Base-by-base conservation (phyloP, 2,113 vertebrate species). In the Noturus placidus region DNA sequence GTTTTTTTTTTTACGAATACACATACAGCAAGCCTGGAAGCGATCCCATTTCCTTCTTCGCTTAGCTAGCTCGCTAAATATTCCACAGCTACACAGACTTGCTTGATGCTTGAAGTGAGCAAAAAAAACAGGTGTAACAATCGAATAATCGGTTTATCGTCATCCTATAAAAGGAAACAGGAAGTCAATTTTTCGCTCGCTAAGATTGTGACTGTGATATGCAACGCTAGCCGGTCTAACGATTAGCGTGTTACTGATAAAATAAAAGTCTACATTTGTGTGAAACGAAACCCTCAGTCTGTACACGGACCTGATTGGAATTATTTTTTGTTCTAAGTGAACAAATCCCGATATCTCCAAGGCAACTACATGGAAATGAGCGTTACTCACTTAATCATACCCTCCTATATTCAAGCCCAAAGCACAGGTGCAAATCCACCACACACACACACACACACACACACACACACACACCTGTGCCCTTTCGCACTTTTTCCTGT, bases 361-460 rank as follows among this genome's bases (percentile, higher is more conserved):
- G 35, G 17, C 19, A 42, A 38, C 33, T 0, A 19, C 15, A 35
- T 19, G 33, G 15, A 72, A 74, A 74, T 25, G 8, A 74, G 33
- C 5, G 33, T 69, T 69, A 69, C 14, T 69, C 67, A 42, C 72
- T 14, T 76, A 11, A 54, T 76, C 38, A 14, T 50, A 50, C 10
- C 13, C 72, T 76, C 10, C 38, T 27, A 27, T 50, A 50, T 27
- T 76, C 27, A 76, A 42, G 35, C 52, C 54, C 42, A 35, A 33
- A 30, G 56, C 69, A 79, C 72, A 88, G 42, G 67, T 74, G 72
- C 61, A 30, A 54, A 20, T 59, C 57, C 50, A 42, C 33, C 70
- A 83, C 69, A 33, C 52, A 74, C 86, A 56, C 63, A 70, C 42
- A 82, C n/a, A 74, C 67, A 67, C 80, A 42, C 63, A 86, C 85